These are phyloP conservation scores for Bombus turneri DNA, from an alignment of 1,140 invertebrate genomes.

Conservation along the genomic window DNA sequence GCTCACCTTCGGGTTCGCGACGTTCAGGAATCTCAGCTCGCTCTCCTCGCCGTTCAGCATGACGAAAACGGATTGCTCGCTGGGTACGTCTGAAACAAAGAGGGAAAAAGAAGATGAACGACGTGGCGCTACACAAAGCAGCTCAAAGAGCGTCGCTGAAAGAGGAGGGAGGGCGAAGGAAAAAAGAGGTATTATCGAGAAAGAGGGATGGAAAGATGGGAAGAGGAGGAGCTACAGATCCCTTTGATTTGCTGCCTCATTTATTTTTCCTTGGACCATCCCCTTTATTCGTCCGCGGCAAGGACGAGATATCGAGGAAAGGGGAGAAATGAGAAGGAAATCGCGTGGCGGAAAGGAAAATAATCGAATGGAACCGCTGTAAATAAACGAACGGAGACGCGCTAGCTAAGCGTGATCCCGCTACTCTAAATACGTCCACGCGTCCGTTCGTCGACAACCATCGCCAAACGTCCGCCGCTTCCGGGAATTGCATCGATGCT, in stretches of 20 bases:
- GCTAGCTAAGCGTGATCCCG: slow-evolving; percentile 32
- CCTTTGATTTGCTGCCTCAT: slow-evolving; percentile 43
- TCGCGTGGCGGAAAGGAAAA: slow-evolving; percentile 19
- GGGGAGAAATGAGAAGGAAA: neutral
- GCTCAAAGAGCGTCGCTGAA: slow-evolving; percentile 12
- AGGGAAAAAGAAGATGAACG: neutral
- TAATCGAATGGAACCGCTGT: neutral
- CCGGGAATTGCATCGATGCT: neutral
- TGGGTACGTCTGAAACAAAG: slow-evolving; percentile 86
- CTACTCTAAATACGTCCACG: slow-evolving; percentile 53
- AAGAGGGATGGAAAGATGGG: neutral
- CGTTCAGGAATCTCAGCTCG: slow-evolving; percentile 90
- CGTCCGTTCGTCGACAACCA: neutral
- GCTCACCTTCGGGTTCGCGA: slow-evolving; percentile 84
- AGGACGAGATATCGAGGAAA: neutral
- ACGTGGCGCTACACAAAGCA: neutral
- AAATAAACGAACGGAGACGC: slow-evolving; percentile 35
- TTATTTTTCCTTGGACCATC: slow-evolving; percentile 29
- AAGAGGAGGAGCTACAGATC: neutral
- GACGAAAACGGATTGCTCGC: slow-evolving; percentile 92
- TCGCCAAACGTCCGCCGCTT: slow-evolving; percentile 3
- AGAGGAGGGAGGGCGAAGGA: neutral
- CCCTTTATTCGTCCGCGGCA: neutral
- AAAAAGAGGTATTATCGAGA: neutral
- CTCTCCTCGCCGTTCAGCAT: slow-evolving; percentile 95